Evolutionary conservation across 2,888 invertebrate genomes (phyloP), one percentile per base, ranked within the genome.

Genomic region (Papilio demoleus): DNA sequence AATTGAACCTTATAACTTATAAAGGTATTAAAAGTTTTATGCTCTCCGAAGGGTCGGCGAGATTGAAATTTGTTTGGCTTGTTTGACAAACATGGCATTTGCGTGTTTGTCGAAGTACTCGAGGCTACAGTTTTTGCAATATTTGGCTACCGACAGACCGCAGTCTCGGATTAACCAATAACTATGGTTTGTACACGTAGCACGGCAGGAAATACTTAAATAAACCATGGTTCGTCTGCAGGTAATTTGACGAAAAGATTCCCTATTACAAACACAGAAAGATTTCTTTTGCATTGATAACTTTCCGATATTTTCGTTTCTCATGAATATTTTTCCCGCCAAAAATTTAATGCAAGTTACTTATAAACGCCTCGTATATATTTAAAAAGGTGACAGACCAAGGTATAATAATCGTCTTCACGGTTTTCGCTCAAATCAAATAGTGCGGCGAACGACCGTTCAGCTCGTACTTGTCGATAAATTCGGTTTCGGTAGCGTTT

Each of bases 401-500:
- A 24, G 60, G 24, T 24, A 24, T 42, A 42, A 50, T 53, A n/a
- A 38, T 47, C 47, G 27, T 53, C 53, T 56, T 47, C 19, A 34
- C 34, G 47, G 65, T 47, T 66, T 66, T 66, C 60, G 67, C 31
- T 68, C 17, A 59, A 59, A 9, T 40, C 38, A 50, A 68, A 65
- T 40, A 65, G 38, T 31, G 68, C 60, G 53, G 65, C 14, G 22
- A 50, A 56, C 42, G 65, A 17, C 56, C 45, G 64, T 36, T 50
- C 70, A 58, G 36, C 34, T 34, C 12, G 53, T 69, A 42, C 65
- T 69, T 69, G 65, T 65, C 65, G 61, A 56, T 69, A 45, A 69
- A 69, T 69, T 69, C 65, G 61, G 59, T 74, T 76, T 74, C 76
- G 76, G 78, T 76, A 77, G 78, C 76, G 73, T 65, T 73, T 68